A percentile compares a stretch with the other conserved stretches of the same genome.
Conservation (phyloP, 2,797 vertebrate species). For the Argyrosomus regius region DNA sequence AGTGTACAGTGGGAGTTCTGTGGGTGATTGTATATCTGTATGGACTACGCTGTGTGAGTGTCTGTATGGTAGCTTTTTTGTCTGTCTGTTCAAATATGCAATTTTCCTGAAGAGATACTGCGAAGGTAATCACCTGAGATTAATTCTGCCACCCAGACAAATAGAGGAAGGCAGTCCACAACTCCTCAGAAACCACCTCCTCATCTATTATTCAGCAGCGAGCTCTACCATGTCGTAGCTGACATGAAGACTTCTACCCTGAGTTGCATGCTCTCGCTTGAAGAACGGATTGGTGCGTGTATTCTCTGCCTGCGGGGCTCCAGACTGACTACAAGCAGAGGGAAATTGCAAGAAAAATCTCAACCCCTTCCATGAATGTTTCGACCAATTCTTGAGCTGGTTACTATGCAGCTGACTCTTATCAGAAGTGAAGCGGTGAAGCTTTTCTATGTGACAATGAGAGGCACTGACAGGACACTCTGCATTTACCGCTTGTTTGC, state of each 20-base stretch:
- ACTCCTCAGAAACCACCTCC: slow-evolving; percentile 63
- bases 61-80: slow-evolving; percentile 15
- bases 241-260: slow-evolving; percentile 67
- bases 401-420: slow-evolving; percentile 49
- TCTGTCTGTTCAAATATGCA: slow-evolving; percentile 46
- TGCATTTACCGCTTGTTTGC: slow-evolving; percentile 75
- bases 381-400: slow-evolving; percentile 51
- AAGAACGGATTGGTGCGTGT: slow-evolving; percentile 30
- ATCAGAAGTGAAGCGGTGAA: slow-evolving; percentile 55
- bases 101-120: slow-evolving; percentile 53
- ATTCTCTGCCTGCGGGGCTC: slow-evolving; percentile 26
- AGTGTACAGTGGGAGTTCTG: slow-evolving; percentile 34
- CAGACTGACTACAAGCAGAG: slow-evolving; percentile 3
- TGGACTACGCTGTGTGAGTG: slow-evolving; percentile 12
- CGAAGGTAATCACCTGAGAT: slow-evolving; percentile 77
- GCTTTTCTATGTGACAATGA: slow-evolving; percentile 74
- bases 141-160: slow-evolving; percentile 70
- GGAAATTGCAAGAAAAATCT: slow-evolving; percentile 17
- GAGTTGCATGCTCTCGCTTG: slow-evolving; percentile 46
- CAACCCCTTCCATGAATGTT: slow-evolving; percentile 33
- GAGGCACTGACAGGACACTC: slow-evolving; percentile 77
- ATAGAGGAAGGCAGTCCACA: slow-evolving; percentile 56
- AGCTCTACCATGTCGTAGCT: slow-evolving; percentile 60
- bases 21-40: slow-evolving; percentile 23
- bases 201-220: slow-evolving; percentile 78